These are phyloP conservation scores for Miniopterus natalensis DNA, from an alignment of 2,113 vertebrate genomes.

Conservation along the genomic window DNA sequence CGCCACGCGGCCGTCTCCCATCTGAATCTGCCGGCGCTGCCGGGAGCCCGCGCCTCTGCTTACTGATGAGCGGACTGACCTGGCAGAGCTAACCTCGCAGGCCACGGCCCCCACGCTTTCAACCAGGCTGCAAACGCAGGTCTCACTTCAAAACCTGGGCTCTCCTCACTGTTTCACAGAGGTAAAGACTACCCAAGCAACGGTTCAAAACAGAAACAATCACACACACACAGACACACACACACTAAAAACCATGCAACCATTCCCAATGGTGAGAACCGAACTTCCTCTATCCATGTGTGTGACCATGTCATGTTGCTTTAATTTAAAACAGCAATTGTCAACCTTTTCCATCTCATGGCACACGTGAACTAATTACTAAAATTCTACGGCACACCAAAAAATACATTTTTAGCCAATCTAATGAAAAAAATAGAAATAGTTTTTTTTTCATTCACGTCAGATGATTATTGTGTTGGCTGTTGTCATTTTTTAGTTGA, in stretches of 20 bases:
- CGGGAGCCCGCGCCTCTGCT: not conserved
- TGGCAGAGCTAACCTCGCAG: not conserved
- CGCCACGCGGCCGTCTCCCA: not conserved
- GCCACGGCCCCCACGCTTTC: not conserved
- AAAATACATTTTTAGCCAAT: not conserved
- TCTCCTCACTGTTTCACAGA: not conserved
- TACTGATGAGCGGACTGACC: not conserved
- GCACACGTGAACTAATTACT: not conserved
- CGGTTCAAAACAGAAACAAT: slow-evolving; percentile 6
- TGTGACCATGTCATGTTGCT: not conserved
- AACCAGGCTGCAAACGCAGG: not conserved
- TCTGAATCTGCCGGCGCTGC: not conserved
- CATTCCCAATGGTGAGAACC: not conserved
- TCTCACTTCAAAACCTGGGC: not conserved
- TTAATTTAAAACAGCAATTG: not conserved
- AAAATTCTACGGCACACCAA: not conserved
- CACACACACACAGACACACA: not conserved
- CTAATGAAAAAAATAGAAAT: not conserved
- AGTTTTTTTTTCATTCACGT: not conserved
- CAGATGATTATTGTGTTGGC: not conserved
- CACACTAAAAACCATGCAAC: not conserved
- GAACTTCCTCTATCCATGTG: not conserved
- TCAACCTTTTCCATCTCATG: not conserved
- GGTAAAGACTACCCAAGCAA: not conserved
- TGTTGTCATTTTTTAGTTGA: not conserved